Percentiles rank a stretch among this genome's conserved stretches.
Conservation (phyloP, 1,140 invertebrate genomes). For the Drosophila melanica region DNA sequence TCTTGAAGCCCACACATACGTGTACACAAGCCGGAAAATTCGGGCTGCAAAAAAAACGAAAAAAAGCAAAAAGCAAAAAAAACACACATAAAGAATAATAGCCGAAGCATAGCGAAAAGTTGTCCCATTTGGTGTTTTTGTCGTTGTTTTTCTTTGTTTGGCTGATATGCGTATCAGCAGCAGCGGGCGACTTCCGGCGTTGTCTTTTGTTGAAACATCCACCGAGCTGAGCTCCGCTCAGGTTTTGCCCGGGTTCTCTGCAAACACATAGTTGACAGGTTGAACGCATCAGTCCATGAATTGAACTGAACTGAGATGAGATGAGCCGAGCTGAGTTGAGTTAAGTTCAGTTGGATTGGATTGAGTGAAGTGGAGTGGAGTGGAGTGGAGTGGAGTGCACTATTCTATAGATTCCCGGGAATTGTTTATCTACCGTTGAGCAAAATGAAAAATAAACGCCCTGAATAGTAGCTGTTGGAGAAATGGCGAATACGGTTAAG, state of each 20-base stretch:
- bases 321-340: not conserved
- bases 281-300: slow-evolving; percentile 43
- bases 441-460: slow-evolving; percentile 48
- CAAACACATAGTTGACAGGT: slow-evolving; percentile 42
- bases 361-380: slow-evolving; percentile 13
- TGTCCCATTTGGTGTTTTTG: slow-evolving; percentile 6
- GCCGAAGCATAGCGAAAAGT: slow-evolving; percentile 29
- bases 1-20: slow-evolving; percentile 42
- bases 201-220: slow-evolving; percentile 62
- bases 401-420: slow-evolving; percentile 1
- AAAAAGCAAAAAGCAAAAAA: slow-evolving; percentile 52
- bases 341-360: not conserved
- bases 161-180: slow-evolving; percentile 60
- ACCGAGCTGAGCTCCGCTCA: slow-evolving; percentile 31
- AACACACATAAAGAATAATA: slow-evolving; percentile 71
- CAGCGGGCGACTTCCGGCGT: slow-evolving; percentile 63
- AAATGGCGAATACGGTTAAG: slow-evolving; percentile 26
- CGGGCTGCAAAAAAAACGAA: slow-evolving; percentile 39
- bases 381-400: slow-evolving; percentile 37
- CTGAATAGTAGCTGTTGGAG: slow-evolving; percentile 8
- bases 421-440: slow-evolving; percentile 56
- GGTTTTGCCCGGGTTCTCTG: not conserved
- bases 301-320: not conserved
- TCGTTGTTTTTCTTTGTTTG: slow-evolving; percentile 14
- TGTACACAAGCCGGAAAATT: slow-evolving; percentile 32